These are phyloP conservation scores for Trachelus tabidus DNA, from an alignment of 2,888 invertebrate genomes.

Conservation along the genomic window DNA sequence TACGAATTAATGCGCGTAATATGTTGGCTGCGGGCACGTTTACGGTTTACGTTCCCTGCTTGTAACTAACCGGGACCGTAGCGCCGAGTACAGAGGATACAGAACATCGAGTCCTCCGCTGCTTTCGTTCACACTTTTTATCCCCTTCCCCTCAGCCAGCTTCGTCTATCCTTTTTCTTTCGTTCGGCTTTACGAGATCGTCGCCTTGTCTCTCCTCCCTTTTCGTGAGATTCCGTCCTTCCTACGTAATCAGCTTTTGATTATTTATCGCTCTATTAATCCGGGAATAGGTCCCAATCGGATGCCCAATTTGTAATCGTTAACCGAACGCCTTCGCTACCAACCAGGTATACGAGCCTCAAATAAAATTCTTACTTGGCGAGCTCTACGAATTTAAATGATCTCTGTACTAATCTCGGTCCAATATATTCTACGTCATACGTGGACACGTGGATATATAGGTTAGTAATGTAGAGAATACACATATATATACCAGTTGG, in stretches of 20 bases:
- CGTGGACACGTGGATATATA: background rate
- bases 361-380: background rate
- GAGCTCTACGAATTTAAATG: background rate
- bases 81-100: slow-evolving; percentile 35
- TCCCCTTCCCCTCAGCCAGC: background rate
- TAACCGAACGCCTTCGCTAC: slow-evolving; percentile 33
- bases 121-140: background rate
- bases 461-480: background rate
- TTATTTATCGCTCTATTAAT: slow-evolving; percentile 63
- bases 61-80: slow-evolving; percentile 43
- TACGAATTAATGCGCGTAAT: slow-evolving; percentile 62
- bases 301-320: slow-evolving; percentile 62
- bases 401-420: background rate
- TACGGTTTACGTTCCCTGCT: slow-evolving; percentile 54
- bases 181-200: slow-evolving; percentile 6
- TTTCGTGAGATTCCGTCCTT: slow-evolving; percentile 13
- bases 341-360: background rate
- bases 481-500: background rate
- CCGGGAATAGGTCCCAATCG: slow-evolving; percentile 57
- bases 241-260: slow-evolving; percentile 57
- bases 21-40: slow-evolving; percentile 60
- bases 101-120: slow-evolving; percentile 21
- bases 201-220: background rate
- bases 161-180: slow-evolving; percentile 23
- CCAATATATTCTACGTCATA: background rate